A percentile compares a stretch with the other conserved stretches of the same genome.
Evolutionary conservation across 2,888 invertebrate species (phyloP).

Genomic region (Drosophila siamana): DNA sequence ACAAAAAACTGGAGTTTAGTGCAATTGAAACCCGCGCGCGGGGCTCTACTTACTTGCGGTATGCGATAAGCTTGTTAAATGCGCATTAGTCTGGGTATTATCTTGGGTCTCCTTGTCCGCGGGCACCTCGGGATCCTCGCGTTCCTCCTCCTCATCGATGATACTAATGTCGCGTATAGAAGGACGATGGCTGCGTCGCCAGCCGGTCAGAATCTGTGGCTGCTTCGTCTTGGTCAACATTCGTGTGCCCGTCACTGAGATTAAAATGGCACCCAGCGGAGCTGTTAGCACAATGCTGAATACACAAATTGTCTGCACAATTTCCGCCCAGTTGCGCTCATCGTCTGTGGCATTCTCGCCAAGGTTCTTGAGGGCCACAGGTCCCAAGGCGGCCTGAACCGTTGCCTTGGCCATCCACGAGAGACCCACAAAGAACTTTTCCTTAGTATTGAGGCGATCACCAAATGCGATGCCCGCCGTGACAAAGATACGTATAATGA

Average conservation of each 20-base stretch:
- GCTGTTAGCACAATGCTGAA: constrained; percentile 94
- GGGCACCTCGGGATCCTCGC: constrained; percentile 86
- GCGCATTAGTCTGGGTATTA: constrained; percentile 83
- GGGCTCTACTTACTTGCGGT: constrained; percentile 63
- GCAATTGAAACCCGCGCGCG: neutral
- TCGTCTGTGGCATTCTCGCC: constrained; percentile 85
- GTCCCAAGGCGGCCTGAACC: constrained; percentile 96
- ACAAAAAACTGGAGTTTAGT: constrained; percentile 32
- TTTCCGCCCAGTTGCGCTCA: constrained; percentile 88
- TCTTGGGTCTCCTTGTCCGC: constrained; percentile 82
- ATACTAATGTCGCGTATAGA: constrained; percentile 95
- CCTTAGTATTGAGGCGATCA: constrained; percentile 93
- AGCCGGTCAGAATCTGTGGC: constrained; percentile 88
- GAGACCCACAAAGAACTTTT: constrained; percentile 95
- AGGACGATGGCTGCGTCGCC: constrained; percentile 92
- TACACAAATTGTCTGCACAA: constrained; percentile 91
- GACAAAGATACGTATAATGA: constrained; percentile 88
- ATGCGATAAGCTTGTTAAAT: constrained; percentile 69
- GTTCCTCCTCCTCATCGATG: constrained; percentile 92
- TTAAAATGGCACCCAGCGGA: constrained; percentile 93
- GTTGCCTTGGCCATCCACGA: constrained; percentile 99
- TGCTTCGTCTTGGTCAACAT: constrained; percentile 92
- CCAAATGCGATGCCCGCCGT: constrained; percentile 91
- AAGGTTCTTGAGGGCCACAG: constrained; percentile 90
- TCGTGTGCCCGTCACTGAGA: constrained; percentile 91